Conservation (phyloP, 1,140 invertebrate species). For the Pseudomyrmex flavicornis region DNA sequence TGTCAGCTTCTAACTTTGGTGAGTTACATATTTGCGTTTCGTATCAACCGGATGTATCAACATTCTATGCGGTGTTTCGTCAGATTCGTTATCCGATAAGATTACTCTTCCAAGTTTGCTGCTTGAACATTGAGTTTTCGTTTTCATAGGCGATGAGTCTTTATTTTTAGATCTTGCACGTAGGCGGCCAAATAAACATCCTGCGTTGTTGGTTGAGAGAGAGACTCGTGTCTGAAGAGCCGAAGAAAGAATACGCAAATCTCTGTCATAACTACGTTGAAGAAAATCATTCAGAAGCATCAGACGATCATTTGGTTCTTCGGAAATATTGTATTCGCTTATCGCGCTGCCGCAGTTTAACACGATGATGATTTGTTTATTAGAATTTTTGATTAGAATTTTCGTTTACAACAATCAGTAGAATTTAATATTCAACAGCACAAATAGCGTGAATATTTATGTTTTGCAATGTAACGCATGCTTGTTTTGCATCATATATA, state of each 20-base stretch:
- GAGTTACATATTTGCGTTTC: not conserved
- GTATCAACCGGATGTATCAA: not conserved
- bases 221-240: not conserved
- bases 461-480: too few species aligned
- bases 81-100: not conserved
- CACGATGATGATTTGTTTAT: constrained; percentile 2
- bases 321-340: constrained; percentile 1
- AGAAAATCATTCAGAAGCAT: constrained; percentile 15
- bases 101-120: not conserved
- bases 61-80: not conserved
- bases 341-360: not conserved
- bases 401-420: not conserved
- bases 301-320: constrained; percentile 2
- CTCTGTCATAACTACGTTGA: not conserved
- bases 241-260: not conserved
- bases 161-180: not conserved
- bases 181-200: constrained; percentile 1
- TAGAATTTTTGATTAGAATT: constrained; percentile 25
- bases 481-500: too few species aligned
- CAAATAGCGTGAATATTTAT: not conserved
- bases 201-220: not conserved
- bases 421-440: not conserved
- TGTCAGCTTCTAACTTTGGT: not conserved
- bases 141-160: not conserved
- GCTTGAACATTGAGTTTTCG: not conserved